Conservation (phyloP, 2,888 invertebrate genomes). For the Dione juno region DNA sequence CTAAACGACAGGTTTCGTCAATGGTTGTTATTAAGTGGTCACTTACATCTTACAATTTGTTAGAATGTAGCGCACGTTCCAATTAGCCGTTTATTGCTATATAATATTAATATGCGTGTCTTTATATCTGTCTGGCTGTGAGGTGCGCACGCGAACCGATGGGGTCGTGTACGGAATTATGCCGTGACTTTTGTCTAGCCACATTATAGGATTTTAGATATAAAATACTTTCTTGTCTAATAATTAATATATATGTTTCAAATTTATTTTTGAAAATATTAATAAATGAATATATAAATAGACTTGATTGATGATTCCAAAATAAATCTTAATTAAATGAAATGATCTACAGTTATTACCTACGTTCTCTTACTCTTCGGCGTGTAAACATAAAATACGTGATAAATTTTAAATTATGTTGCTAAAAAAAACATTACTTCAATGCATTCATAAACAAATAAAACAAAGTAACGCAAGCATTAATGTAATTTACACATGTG, state of each 20-base stretch:
- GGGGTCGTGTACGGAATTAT: slow-evolving; percentile 62
- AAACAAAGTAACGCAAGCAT: background rate
- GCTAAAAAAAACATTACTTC: background rate
- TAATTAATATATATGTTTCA: too few species aligned
- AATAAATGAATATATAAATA: too few species aligned
- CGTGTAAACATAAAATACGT: background rate
- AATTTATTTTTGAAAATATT: too few species aligned
- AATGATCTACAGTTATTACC: too few species aligned
- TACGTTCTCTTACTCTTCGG: too few species aligned
- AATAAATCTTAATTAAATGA: too few species aligned
- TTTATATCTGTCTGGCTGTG: slow-evolving; percentile 61
- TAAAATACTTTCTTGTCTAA: background rate
- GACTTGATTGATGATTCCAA: too few species aligned
- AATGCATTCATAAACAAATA: background rate
- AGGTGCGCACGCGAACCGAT: slow-evolving; percentile 71
- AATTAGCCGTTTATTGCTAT: slow-evolving; percentile 74
- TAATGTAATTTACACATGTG: background rate
- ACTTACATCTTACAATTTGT: slow-evolving; percentile 56
- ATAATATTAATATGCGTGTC: slow-evolving; percentile 74
- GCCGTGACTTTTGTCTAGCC: slow-evolving; percentile 57
- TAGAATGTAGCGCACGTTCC: slow-evolving; percentile 68
- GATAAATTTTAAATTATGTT: background rate
- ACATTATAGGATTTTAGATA: slow-evolving; percentile 52
- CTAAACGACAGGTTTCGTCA: slow-evolving; percentile 31
- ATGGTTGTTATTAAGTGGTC: slow-evolving; percentile 59